phyloP scores from a whole-genome alignment of 2,113 vertebrate genomes.

The Thamnaconus septentrionalis region DNA sequence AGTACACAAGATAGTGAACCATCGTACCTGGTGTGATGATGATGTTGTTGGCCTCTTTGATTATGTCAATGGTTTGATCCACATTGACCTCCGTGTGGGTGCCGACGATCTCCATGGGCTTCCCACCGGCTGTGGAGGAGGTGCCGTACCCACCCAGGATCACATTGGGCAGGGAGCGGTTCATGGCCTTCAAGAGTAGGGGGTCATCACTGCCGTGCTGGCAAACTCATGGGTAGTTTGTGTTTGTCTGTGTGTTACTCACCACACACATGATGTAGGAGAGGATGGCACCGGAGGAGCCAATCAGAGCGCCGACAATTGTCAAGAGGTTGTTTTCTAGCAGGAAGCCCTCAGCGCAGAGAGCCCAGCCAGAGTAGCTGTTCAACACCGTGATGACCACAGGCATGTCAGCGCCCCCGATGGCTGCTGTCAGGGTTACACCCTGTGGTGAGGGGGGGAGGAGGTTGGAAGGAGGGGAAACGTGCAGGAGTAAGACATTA shows the following conservation, averaged over 20 bases:
- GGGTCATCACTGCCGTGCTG: no score
- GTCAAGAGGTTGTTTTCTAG: slow-evolving; percentile 82
- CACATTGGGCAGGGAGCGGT: slow-evolving; percentile 79
- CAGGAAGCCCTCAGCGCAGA: slow-evolving; percentile 80
- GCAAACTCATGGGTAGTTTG: background rate
- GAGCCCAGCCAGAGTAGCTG: slow-evolving; percentile 83
- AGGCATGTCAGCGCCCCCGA: slow-evolving; percentile 83
- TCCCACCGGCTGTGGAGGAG: slow-evolving; percentile 74
- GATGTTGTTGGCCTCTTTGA: slow-evolving; percentile 80
- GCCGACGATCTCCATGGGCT: slow-evolving; percentile 83
- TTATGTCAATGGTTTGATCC: slow-evolving; percentile 80
- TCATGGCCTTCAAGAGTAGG: slow-evolving; percentile 72
- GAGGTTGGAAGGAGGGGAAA: background rate
- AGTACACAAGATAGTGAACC: background rate
- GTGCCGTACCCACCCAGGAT: slow-evolving; percentile 80
- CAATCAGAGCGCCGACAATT: slow-evolving; percentile 81
- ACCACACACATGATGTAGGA: slow-evolving; percentile 86
- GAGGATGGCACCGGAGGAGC: slow-evolving; percentile 81
- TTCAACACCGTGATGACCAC: slow-evolving; percentile 83
- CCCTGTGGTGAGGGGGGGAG: slow-evolving; percentile 56
- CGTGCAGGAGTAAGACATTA: background rate
- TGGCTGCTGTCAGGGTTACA: slow-evolving; percentile 80
- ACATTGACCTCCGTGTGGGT: slow-evolving; percentile 81
- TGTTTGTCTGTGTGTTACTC: slow-evolving; percentile 41
- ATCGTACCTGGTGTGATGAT: slow-evolving; percentile 80